Base-by-base conservation (phyloP, 2,113 vertebrate genomes). In the Neolamprologus toae region DNA sequence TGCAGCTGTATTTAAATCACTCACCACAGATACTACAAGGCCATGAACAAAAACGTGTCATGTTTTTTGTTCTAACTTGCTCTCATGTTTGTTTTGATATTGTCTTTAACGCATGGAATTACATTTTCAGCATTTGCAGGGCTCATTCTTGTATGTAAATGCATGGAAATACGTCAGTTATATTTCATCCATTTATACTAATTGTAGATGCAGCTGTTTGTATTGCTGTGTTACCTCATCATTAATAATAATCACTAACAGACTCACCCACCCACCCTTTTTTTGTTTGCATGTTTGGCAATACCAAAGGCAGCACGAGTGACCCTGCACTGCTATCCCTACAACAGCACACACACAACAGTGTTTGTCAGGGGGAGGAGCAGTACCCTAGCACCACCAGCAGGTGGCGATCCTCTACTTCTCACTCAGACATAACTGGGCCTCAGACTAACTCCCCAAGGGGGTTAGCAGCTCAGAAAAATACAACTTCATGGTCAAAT, bases 251-350 rank as follows among this genome's bases (percentile, higher is more conserved):
- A 66, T 66, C 13, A 81, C 92, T 94, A 92, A 93, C 92, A 82
- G 53, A 88, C 85, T 92, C 61, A 90, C 78, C 83, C 90, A 82
- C 84, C 90, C 63, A 51, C 83, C 91, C 89, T 96, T 90, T 95
- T 97, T 97, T 82, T 96, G 92, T 96, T 97, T 97, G 96, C 95
- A 96, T 97, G 96, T 95, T 91, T 96, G 93, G 63, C 93, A 86
- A 89, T 55, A 88, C 89, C 92, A 93, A 96, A 97, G 97, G 92
- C 86, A 91, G 89, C 81, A 7, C 71, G 90, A 85, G 84, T 14
- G 82, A 90, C 51, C 89, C 93, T 71, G 83, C 88, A 21, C 87
- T 80, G 54, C 80, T 87, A 6, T 59, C 92, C 21, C 37, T 90
- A 80, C 89, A 81, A 33, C 92, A 88, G 71, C 83, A 88, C 81